Conservation (phyloP, 2,888 invertebrate species). For the Pollenia griseotomentosa region DNA sequence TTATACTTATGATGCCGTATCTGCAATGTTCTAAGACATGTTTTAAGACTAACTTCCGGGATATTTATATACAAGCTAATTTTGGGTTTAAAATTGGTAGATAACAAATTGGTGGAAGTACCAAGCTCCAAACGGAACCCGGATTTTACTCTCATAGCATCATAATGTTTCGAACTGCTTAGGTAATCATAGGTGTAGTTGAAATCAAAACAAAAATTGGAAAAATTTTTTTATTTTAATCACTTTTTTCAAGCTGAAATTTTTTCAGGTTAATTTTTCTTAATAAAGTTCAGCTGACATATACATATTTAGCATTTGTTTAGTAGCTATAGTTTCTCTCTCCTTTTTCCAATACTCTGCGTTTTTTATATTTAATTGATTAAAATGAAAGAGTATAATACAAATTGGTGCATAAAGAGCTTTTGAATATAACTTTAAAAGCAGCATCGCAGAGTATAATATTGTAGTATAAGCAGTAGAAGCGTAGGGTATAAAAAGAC, state of each 20-base stretch:
- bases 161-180: too few species aligned
- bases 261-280: neutral
- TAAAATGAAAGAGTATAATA: slow-evolving; percentile 55
- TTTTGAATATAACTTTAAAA: slow-evolving; percentile 5
- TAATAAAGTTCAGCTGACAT: slow-evolving; percentile 40
- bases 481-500: slow-evolving; percentile 62
- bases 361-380: slow-evolving; percentile 30
- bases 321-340: slow-evolving; percentile 17
- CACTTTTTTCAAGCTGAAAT: neutral
- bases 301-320: slow-evolving; percentile 1
- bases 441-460: neutral
- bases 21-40: too few species aligned
- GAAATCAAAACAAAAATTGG: too few species aligned
- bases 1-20: too few species aligned
- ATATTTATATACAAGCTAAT: too few species aligned
- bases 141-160: too few species aligned
- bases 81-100: too few species aligned
- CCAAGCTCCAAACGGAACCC: too few species aligned
- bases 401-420: slow-evolving; percentile 51
- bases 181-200: too few species aligned
- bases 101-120: too few species aligned
- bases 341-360: slow-evolving; percentile 24
- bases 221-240: too few species aligned
- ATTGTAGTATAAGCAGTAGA: neutral
- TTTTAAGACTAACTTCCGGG: too few species aligned